A percentile compares a stretch with the other conserved stretches of the same genome.
These are phyloP conservation scores for Plecturocebus donacophilus DNA, from an alignment of 2,113 vertebrate species.

Conservation along the genomic window DNA sequence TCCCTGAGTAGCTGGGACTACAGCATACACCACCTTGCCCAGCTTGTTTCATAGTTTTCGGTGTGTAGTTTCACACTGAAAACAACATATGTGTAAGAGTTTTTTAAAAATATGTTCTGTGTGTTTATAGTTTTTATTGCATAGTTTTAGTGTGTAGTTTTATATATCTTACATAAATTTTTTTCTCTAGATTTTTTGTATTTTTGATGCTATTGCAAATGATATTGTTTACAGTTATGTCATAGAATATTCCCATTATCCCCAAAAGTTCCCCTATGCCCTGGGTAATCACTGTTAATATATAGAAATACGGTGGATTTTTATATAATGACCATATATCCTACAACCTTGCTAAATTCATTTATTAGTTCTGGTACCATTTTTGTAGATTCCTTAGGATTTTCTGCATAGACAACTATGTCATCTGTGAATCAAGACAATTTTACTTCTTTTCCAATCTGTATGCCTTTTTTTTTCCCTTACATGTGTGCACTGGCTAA, in stretches of 20 bases:
- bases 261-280: not conserved
- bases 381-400: not conserved
- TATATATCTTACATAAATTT: not conserved
- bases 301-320: not conserved
- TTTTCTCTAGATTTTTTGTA: not conserved
- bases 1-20: too few species aligned
- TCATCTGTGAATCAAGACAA: constrained; percentile 23
- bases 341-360: not conserved
- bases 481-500: not conserved
- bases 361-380: not conserved
- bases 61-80: too few species aligned
- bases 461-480: not conserved
- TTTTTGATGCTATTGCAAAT: not conserved
- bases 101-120: too few species aligned
- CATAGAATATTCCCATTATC: not conserved
- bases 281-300: not conserved
- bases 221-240: not conserved
- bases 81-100: too few species aligned
- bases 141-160: not conserved
- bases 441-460: constrained; percentile 4
- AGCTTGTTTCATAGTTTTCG: too few species aligned
- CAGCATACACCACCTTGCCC: too few species aligned
- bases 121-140: too few species aligned
- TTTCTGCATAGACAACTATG: not conserved
- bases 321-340: not conserved